A percentile compares a stretch with the other conserved stretches of the same genome.
Evolutionary conservation across 2,797 vertebrate species (phyloP).

Genomic region (Toxotes lorentzi): DNA sequence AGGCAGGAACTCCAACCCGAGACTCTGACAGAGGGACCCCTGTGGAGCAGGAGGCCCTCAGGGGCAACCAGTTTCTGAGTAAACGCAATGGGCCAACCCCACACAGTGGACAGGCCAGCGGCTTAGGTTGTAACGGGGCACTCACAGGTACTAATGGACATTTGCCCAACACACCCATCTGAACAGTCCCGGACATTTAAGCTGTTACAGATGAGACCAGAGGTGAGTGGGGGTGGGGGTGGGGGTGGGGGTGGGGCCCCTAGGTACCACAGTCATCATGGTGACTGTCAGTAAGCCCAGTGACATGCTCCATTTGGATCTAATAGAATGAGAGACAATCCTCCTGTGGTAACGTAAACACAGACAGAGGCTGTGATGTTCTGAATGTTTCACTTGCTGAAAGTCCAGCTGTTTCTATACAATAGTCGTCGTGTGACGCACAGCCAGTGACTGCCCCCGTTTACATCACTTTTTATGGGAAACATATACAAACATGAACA

Average conservation of each 20-base stretch:
- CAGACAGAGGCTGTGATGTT: not conserved
- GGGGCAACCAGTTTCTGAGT: slow-evolving; percentile 21
- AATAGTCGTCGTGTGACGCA: not conserved
- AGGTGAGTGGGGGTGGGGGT: not conserved
- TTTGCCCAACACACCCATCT: slow-evolving; percentile 84
- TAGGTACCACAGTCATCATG: slow-evolving; percentile 14
- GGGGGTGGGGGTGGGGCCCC: too few species aligned
- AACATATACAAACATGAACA: not conserved
- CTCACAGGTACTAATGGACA: slow-evolving; percentile 78
- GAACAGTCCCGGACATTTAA: slow-evolving; percentile 5
- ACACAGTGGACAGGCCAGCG: slow-evolving; percentile 47
- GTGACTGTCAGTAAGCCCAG: not conserved
- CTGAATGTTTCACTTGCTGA: not conserved
- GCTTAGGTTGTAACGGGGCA: slow-evolving; percentile 59
- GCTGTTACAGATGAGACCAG: not conserved
- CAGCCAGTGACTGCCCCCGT: not conserved
- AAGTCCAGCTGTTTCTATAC: not conserved
- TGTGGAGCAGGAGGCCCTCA: slow-evolving; percentile 70
- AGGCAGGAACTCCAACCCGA: slow-evolving; percentile 36
- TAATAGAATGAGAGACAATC: not conserved
- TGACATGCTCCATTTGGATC: not conserved
- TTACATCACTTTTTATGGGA: not conserved
- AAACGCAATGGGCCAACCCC: slow-evolving; percentile 58
- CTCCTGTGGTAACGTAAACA: not conserved
- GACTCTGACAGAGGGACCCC: slow-evolving; percentile 51